phyloP scores from a whole-genome alignment of 2,888 invertebrate species.

The Empis stercorea region DNA sequence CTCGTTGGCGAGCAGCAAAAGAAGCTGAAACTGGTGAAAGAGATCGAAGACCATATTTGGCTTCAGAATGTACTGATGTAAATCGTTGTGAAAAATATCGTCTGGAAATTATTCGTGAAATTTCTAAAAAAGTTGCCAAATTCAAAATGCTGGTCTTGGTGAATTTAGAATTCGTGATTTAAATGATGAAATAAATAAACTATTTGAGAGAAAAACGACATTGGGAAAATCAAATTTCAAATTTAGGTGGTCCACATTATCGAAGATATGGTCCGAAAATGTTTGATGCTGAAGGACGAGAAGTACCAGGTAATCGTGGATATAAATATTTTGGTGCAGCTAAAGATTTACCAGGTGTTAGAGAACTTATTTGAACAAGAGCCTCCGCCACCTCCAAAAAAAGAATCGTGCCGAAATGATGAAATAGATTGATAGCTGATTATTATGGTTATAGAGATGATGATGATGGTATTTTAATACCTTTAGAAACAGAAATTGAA shows the following conservation, averaged over 20 bases:
- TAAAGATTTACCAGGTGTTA: slow-evolving; percentile 93
- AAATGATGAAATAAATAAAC: slow-evolving; percentile 98
- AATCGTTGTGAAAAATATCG: slow-evolving; percentile 93
- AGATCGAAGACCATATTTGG: slow-evolving; percentile 83
- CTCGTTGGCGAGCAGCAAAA: slow-evolving; percentile 96
- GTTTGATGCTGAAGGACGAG: slow-evolving; percentile 86
- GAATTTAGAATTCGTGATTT: slow-evolving; percentile 96
- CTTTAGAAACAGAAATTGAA: slow-evolving; percentile 73
- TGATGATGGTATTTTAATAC: slow-evolving; percentile 89
- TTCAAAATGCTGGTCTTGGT: slow-evolving; percentile 98
- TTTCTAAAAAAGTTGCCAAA: slow-evolving; percentile 98
- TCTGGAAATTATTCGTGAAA: slow-evolving; percentile 91
- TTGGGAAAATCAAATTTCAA: slow-evolving; percentile 95
- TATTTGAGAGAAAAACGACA: slow-evolving; percentile 90
- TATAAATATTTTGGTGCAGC: slow-evolving; percentile 99
- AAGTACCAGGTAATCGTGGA: slow-evolving; percentile 94
- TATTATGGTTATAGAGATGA: slow-evolving; percentile 99
- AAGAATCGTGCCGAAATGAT: slow-evolving; percentile 92
- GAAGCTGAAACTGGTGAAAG: slow-evolving; percentile 78
- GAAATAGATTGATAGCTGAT: slow-evolving; percentile 96
- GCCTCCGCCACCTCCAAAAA: slow-evolving; percentile 77
- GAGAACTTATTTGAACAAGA: slow-evolving; percentile 96
- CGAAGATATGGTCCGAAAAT: slow-evolving; percentile 83
- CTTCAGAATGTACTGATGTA: slow-evolving; percentile 87
- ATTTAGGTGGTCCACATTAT: slow-evolving; percentile 91